Evolutionary conservation across 2,113 vertebrate species (phyloP).

Genomic region (Cygnus buccinator): DNA sequence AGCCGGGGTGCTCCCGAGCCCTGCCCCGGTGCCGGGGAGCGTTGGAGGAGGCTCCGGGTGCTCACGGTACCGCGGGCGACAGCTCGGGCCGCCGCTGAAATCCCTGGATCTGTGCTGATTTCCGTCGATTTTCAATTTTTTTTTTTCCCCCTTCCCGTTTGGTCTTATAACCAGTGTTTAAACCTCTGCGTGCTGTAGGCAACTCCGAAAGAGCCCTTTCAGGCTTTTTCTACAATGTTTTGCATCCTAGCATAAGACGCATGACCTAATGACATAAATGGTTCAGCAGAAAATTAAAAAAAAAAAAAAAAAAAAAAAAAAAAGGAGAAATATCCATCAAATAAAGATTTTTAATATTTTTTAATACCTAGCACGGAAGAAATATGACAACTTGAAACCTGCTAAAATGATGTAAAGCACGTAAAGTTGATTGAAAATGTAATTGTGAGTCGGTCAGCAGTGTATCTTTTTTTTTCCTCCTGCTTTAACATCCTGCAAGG

Average conservation of each 20-base stretch:
- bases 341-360: background rate
- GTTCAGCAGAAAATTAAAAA: too few species aligned
- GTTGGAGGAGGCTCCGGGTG: too few species aligned
- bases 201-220: fast-evolving
- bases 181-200: background rate
- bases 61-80: too few species aligned
- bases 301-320: background rate
- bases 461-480: background rate
- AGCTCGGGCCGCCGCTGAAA: too few species aligned
- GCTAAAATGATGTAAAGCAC: background rate
- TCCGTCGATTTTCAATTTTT: fast-evolving
- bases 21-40: too few species aligned
- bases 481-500: background rate
- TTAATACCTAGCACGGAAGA: background rate
- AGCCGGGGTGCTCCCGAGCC: too few species aligned
- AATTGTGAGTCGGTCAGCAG: background rate
- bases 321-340: background rate
- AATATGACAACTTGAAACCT: background rate
- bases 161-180: fast-evolving
- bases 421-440: background rate
- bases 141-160: fast-evolving
- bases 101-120: fast-evolving
- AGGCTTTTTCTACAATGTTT: background rate
- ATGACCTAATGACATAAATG: background rate
- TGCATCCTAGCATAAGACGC: fast-evolving